Evolutionary conservation across 2,888 invertebrate genomes (phyloP), one percentile per base, ranked within the genome.

Genomic region (Himalopsyche tibetana): DNA sequence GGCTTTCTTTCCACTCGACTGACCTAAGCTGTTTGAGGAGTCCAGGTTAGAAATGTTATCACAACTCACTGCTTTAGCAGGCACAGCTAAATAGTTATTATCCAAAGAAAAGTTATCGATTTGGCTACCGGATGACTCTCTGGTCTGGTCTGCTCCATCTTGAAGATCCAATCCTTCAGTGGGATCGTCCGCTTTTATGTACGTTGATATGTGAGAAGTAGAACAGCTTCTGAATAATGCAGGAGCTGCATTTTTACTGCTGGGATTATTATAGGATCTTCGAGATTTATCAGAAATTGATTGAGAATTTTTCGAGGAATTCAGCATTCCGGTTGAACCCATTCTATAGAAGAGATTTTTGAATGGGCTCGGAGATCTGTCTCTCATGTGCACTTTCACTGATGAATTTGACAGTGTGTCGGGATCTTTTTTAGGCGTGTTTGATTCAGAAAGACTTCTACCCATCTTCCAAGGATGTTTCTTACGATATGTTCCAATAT

Each of bases 121-220:
- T 90, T 92, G 92, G 89, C 90, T 89, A 89, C 92, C 91, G 83
- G 89, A 80, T 83, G 93, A 92, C 85, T 89, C 90, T 88, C 87
- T 87, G 5, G 89, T 80, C 88, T 90, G 90, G 89, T 91, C 91
- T 89, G 91, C 91, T 89, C 91, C 90, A 90, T 93, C 93, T 91
- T 94, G 93, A 89, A 96, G 92, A 90, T 96, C 96, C 84, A 96
- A 94, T 74, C 96, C 96, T 89, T 96, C 96, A n/a, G 96, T 95
- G 11, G 96, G 96, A 91, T 96, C 96, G 90, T 96, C 96, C 88
- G 96, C 96, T 90, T 96, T 95, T 56, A 96, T 94, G 90, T 96
- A 96, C 40, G 95, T 95, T 88, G 96, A 95, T 89, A 96, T 91
- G 90, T 96, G 96, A 84, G 96, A 96, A 45, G 96, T 96, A 56